Conservation (phyloP, 2,113 vertebrate genomes). For the Lipophrys pholis region DNA sequence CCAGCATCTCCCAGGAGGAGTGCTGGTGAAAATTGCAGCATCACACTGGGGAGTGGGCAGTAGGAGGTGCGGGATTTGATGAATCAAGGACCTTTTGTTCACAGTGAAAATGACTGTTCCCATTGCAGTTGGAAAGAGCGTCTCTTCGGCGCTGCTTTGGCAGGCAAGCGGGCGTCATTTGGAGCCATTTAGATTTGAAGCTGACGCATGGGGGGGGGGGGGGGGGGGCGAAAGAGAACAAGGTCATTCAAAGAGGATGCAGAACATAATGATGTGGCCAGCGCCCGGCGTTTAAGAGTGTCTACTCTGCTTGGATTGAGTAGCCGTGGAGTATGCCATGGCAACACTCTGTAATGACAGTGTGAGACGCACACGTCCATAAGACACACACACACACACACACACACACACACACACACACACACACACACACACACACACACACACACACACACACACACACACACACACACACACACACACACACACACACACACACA, state of each 20-base stretch:
- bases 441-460: too few relatives aligned
- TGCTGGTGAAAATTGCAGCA: slow-evolving; percentile 74
- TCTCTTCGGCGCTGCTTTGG: slow-evolving; percentile 37
- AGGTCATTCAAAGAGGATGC: slow-evolving; percentile 72
- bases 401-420: neutral
- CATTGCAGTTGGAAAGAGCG: slow-evolving; percentile 54
- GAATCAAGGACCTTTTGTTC: slow-evolving; percentile 79
- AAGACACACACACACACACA: slow-evolving; percentile 7
- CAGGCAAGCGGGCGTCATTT: slow-evolving; percentile 61
- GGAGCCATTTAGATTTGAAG: slow-evolving; percentile 68
- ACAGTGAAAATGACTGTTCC: slow-evolving; percentile 60
- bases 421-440: neutral
- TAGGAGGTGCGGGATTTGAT: slow-evolving; percentile 72
- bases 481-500: too few relatives aligned
- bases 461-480: too few relatives aligned
- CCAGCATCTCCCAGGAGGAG: slow-evolving; percentile 35
- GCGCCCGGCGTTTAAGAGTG: slow-evolving; percentile 55
- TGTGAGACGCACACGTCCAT: slow-evolving; percentile 18
- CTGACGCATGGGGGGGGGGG: slow-evolving; percentile 36
- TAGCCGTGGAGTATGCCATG: slow-evolving; percentile 42
- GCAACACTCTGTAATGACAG: slow-evolving; percentile 54
- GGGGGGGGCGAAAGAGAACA: slow-evolving; percentile 46
- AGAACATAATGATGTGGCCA: slow-evolving; percentile 61
- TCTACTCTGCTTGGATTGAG: slow-evolving; percentile 56
- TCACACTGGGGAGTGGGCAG: slow-evolving; percentile 71